These are phyloP conservation scores for Aphidius colemani DNA, from an alignment of 2,888 invertebrate genomes.

Conservation along the genomic window DNA sequence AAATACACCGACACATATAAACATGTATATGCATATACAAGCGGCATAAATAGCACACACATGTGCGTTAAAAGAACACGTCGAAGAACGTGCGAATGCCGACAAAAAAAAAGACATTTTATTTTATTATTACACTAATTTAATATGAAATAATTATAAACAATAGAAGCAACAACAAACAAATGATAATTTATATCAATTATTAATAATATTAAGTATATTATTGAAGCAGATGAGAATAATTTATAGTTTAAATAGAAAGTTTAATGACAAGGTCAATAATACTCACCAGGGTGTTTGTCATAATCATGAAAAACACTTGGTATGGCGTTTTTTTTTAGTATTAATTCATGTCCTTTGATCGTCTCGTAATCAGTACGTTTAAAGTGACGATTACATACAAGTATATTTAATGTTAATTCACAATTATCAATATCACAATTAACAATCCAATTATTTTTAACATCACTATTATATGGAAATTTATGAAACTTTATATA, in stretches of 20 bases:
- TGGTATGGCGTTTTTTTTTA: slow-evolving; percentile 74
- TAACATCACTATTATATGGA: slow-evolving; percentile 68
- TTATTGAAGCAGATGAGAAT: too few relatives aligned
- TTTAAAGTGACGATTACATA: slow-evolving; percentile 78
- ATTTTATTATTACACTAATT: too few relatives aligned
- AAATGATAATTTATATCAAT: too few relatives aligned
- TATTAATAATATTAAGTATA: too few relatives aligned
- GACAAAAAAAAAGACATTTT: not conserved
- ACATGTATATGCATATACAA: too few relatives aligned
- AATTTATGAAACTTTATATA: slow-evolving; percentile 79
- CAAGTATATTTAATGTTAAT: slow-evolving; percentile 66
- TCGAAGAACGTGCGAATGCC: slow-evolving; percentile 11
- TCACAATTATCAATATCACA: slow-evolving; percentile 66
- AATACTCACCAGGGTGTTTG: slow-evolving; percentile 49
- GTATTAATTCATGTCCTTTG: slow-evolving; percentile 72
- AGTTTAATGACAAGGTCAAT: not conserved
- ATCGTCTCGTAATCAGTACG: slow-evolving; percentile 74
- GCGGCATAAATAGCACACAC: too few relatives aligned
- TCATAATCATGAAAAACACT: slow-evolving; percentile 68
- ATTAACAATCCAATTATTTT: slow-evolving; percentile 70
- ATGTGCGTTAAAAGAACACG: not conserved
- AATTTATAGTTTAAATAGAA: not conserved
- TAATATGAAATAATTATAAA: too few relatives aligned
- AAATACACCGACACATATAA: too few relatives aligned
- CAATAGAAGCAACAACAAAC: too few relatives aligned